These are phyloP conservation scores for Chaunax sp. DNA, from an alignment of 2,797 vertebrate species.

Conservation along the genomic window DNA sequence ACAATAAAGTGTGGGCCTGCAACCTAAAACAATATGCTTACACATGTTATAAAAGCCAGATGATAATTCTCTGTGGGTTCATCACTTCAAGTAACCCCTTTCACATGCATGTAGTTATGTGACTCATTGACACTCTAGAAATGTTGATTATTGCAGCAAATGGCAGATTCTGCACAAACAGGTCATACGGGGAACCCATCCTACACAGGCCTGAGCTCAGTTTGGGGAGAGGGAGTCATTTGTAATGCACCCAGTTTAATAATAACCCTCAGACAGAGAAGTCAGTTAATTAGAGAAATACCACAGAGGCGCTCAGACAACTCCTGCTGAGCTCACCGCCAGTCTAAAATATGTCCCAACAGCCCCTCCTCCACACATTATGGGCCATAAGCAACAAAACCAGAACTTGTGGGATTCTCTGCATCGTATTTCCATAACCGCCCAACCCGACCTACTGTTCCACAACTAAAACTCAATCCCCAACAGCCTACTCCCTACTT, in stretches of 20 bases:
- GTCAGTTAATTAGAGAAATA: conserved; percentile 73
- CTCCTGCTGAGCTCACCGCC: conserved; percentile 38
- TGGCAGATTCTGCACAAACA: background rate
- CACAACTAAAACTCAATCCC: conserved; percentile 30
- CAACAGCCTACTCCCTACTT: conserved; percentile 12
- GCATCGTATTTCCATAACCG: conserved; percentile 42
- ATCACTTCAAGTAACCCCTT: background rate
- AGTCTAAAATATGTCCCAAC: conserved; percentile 22
- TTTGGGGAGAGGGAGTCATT: conserved; percentile 26
- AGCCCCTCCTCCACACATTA: conserved; percentile 26
- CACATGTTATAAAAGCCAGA: background rate
- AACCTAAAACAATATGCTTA: background rate
- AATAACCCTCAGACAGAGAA: conserved; percentile 60
- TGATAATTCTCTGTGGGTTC: too few relatives aligned
- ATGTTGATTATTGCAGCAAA: conserved; percentile 1
- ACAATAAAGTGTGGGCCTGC: background rate
- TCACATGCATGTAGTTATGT: background rate
- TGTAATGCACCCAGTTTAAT: conserved; percentile 52
- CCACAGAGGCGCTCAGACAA: conserved; percentile 66
- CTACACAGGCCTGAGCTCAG: conserved; percentile 17
- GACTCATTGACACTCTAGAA: background rate
- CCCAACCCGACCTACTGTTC: conserved; percentile 16
- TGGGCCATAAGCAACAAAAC: conserved; percentile 11
- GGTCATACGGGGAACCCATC: background rate
- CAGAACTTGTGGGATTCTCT: conserved; percentile 35